Base-by-base conservation (phyloP, 2,888 invertebrate species). In the Sclerodermus sp. region DNA sequence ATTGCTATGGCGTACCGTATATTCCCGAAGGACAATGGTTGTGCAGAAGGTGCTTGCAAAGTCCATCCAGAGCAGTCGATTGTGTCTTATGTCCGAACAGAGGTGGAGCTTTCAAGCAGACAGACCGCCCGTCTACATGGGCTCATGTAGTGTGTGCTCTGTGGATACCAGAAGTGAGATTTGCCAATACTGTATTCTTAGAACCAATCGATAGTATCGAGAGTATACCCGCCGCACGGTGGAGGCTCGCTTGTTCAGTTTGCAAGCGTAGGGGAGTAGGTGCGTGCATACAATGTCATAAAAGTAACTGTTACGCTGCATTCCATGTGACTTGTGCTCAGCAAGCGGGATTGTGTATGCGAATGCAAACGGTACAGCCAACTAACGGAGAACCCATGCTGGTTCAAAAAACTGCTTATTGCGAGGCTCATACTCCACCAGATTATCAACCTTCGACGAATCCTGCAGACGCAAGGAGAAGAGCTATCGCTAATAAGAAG, bases 251-350 rank as follows among this genome's bases (percentile, higher is more conserved):
- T 0, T 99, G 99, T 76, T 96, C 95, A 79, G 93, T 99, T 46
- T 99, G 98, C 80, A 96, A 94, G 71, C 91, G 93, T 70, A 85
- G 90, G 51, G 90, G 90, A 29, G 90, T 90, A 0, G 98, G 98
- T 3, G 97, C 98, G 0, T 98, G 98, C 73, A 97, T 99, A 57
- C 98, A 99, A 79, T 99, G 98, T 77, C 96, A 97, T 79, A 92
- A 95, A 71, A 90, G 88, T 66, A 96, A 92, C 78, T 97, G 97
- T 76, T 97, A 96, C 76, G 91, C 94, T 8, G 97, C 98, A 1
- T 99, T 99, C 80, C 99, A 99, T 78, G 99, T 99, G 2, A 99
- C 99, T 0, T 99, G 99, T 79, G 99, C 98, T 0, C 96, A 97
- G 77, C 94, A 93, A 74, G 96, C 96, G 17, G 94, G 87, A 0